A percentile compares a stretch with the other conserved stretches of the same genome.
These are phyloP conservation scores for Colaptes auratus DNA, from an alignment of 2,113 vertebrate genomes.

Conservation along the genomic window DNA sequence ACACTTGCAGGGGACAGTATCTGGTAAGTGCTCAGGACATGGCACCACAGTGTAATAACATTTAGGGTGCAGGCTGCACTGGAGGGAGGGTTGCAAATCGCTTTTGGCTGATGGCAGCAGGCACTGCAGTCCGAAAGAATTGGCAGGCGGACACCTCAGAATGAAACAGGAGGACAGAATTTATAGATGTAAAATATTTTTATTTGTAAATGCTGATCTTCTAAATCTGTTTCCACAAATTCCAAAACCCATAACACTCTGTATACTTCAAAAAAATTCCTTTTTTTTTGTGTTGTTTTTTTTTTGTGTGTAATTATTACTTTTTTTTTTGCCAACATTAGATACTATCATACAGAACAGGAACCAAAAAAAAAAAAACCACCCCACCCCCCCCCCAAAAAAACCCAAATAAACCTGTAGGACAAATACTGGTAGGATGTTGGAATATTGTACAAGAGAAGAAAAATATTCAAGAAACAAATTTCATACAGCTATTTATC, in stretches of 20 bases:
- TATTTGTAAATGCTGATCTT: constrained; percentile 98
- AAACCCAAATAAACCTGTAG: no score
- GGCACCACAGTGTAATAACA: accelerated
- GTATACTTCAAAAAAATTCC: constrained; percentile 92
- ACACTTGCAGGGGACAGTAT: accelerated
- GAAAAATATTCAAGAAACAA: constrained; percentile 99
- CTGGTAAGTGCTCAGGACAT: accelerated
- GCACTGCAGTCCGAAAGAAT: neutral
- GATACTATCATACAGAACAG: constrained; percentile 93
- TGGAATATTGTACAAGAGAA: constrained; percentile 95
- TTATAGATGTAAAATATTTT: constrained; percentile 97
- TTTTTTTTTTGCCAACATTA: constrained; percentile 90
- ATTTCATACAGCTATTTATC: constrained; percentile 99
- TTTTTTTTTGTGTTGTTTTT: constrained; percentile 54
- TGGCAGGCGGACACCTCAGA: neutral
- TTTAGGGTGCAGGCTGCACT: accelerated
- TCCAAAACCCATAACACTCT: constrained; percentile 95
- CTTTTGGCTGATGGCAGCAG: accelerated
- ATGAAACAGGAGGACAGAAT: neutral
- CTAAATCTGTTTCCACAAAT: constrained; percentile 99
- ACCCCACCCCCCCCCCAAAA: no score
- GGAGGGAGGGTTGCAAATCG: accelerated
- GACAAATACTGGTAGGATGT: constrained; percentile 98
- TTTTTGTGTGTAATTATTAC: neutral
- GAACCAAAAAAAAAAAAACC: constrained; percentile 81